phyloP scores from a whole-genome alignment of 2,888 invertebrate genomes.

The Microctonus hyperodae region DNA sequence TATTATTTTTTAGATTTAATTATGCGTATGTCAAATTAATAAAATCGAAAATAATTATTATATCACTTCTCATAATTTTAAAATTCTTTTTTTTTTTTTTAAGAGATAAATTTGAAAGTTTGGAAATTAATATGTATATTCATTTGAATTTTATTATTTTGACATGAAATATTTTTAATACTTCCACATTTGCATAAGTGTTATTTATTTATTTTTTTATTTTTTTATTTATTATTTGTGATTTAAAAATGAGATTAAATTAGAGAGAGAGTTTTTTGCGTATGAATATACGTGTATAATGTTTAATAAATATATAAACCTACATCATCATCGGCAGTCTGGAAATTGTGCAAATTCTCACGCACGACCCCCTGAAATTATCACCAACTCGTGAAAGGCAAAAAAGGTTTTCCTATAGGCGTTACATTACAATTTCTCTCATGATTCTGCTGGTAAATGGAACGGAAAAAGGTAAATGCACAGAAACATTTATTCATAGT shows the following conservation, averaged over 20 bases:
- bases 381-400: slow-evolving; percentile 27
- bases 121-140: too few relatives aligned
- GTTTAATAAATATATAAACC: not conserved
- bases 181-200: not conserved
- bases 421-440: slow-evolving; percentile 33
- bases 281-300: not conserved
- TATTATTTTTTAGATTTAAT: not conserved
- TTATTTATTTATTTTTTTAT: too few relatives aligned
- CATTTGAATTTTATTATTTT: too few relatives aligned
- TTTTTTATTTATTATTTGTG: not conserved
- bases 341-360: not conserved
- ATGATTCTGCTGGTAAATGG: slow-evolving; percentile 25
- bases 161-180: too few relatives aligned
- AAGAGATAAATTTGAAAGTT: too few relatives aligned
- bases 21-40: too few relatives aligned
- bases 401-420: slow-evolving; percentile 30
- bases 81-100: too few relatives aligned
- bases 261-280: not conserved
- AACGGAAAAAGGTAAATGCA: slow-evolving; percentile 27
- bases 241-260: not conserved
- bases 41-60: too few relatives aligned
- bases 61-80: too few relatives aligned
- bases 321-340: not conserved
- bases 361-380: not conserved
- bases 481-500: too few relatives aligned